Evolutionary conservation across 2,888 invertebrate genomes (phyloP).

Genomic region (Thymelicus lineola): DNA sequence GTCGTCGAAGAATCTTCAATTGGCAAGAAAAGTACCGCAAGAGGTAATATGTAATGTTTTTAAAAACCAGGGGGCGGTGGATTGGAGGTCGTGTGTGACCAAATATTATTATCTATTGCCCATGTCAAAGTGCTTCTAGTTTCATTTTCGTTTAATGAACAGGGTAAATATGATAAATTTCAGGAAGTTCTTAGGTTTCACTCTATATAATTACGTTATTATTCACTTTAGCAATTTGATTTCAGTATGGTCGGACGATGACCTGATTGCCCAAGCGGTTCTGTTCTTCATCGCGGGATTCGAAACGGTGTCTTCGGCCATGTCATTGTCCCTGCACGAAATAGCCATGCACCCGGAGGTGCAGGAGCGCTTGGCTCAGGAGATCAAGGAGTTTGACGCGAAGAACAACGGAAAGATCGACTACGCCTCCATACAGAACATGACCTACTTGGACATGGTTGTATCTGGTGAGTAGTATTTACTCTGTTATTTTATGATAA

Average conservation of each 20-base stretch:
- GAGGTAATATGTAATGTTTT: constrained; percentile 12
- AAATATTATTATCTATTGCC: no score
- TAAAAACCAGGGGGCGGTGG: not conserved
- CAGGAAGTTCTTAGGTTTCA: no score
- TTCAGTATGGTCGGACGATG: constrained; percentile 55
- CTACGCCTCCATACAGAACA: constrained; percentile 71
- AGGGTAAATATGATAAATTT: no score
- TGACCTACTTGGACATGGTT: constrained; percentile 85
- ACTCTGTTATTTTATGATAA: no score
- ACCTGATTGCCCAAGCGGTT: constrained; percentile 67
- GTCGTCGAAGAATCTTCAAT: constrained; percentile 68
- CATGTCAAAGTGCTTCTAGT: no score
- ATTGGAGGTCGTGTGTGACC: no score
- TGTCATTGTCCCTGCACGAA: constrained; percentile 78
- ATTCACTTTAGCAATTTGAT: constrained; percentile 4
- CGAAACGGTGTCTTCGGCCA: constrained; percentile 64
- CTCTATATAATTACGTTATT: no score
- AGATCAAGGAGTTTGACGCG: constrained; percentile 70
- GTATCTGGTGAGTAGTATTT: constrained; percentile 62
- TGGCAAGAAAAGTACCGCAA: constrained; percentile 24
- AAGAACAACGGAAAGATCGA: constrained; percentile 61
- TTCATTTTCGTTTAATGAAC: no score
- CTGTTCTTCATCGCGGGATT: constrained; percentile 81
- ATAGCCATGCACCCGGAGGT: constrained; percentile 80
- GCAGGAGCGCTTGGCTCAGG: constrained; percentile 75